Percentiles rank a stretch among this genome's conserved stretches.
These are phyloP conservation scores for Siphlonurus alternatus DNA, from an alignment of 2,888 invertebrate genomes.

Conservation along the genomic window DNA sequence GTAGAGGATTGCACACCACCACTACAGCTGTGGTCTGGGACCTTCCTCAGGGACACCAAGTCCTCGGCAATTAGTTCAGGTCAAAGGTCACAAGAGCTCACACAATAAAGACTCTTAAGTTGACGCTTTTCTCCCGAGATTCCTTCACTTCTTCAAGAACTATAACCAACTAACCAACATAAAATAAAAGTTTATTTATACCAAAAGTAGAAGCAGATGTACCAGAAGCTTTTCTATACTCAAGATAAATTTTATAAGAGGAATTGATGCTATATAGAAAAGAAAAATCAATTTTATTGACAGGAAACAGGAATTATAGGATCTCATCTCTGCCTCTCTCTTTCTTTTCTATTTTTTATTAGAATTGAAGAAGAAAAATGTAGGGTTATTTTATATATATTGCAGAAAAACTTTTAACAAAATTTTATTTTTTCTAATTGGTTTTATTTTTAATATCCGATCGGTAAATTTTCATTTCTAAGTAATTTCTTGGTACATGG, in stretches of 20 bases:
- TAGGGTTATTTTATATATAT: no score
- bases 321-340: neutral
- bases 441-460: no score
- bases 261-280: neutral
- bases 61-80: neutral
- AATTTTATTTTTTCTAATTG: no score
- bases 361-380: no score
- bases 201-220: no score
- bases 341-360: no score
- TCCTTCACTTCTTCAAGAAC: neutral
- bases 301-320: neutral
- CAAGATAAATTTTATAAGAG: neutral
- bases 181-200: no score
- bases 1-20: no score
- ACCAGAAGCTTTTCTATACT: neutral
- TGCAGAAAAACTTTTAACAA: no score
- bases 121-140: no score
- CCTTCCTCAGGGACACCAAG: neutral
- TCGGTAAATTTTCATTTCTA: no score
- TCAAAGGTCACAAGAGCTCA: neutral
- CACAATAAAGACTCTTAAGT: neutral
- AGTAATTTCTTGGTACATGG: no score
- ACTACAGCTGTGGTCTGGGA: neutral
- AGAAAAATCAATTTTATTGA: neutral
- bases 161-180: neutral